A percentile compares a stretch with the other conserved stretches of the same genome.
phyloP scores from a whole-genome alignment of 2,797 vertebrate genomes.

The Sebastes nivosus region DNA sequence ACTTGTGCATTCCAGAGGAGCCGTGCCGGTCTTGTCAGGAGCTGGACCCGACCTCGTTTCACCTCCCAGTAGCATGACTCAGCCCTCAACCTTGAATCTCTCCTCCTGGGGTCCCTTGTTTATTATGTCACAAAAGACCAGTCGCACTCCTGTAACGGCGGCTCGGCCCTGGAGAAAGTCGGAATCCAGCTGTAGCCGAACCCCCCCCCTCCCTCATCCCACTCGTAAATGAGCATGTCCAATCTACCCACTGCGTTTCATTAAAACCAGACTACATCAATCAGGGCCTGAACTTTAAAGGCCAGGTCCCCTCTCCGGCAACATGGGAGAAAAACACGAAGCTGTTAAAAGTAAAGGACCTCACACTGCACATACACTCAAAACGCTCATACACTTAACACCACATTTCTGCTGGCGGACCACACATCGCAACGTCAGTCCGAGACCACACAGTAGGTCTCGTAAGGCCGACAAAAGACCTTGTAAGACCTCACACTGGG shows the following conservation, averaged over 20 bases:
- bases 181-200: constrained; percentile 66
- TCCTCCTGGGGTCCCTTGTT: constrained; percentile 59
- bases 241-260: constrained; percentile 79
- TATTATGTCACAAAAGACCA: constrained; percentile 75
- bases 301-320: constrained; percentile 70
- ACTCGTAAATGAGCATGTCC: constrained; percentile 77
- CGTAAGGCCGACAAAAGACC: constrained; percentile 70
- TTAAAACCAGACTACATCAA: constrained; percentile 81
- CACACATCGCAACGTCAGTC: constrained; percentile 68
- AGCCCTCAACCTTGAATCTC: constrained; percentile 44
- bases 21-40: constrained; percentile 40
- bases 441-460: constrained; percentile 74
- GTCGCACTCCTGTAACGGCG: constrained; percentile 60
- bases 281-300: constrained; percentile 76
- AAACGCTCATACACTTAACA: constrained; percentile 58
- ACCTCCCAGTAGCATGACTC: constrained; percentile 68
- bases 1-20: constrained; percentile 59
- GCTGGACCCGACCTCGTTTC: constrained; percentile 60
- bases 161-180: constrained; percentile 65
- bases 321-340: constrained; percentile 64
- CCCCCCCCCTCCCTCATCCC: background rate
- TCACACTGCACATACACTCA: constrained; percentile 65
- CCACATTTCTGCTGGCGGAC: constrained; percentile 63
- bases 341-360: constrained; percentile 71
- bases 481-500: constrained; percentile 71